Percentiles rank a stretch among this genome's conserved stretches.
phyloP scores from a whole-genome alignment of 2,113 vertebrate species.

The Hoplias malabaricus region DNA sequence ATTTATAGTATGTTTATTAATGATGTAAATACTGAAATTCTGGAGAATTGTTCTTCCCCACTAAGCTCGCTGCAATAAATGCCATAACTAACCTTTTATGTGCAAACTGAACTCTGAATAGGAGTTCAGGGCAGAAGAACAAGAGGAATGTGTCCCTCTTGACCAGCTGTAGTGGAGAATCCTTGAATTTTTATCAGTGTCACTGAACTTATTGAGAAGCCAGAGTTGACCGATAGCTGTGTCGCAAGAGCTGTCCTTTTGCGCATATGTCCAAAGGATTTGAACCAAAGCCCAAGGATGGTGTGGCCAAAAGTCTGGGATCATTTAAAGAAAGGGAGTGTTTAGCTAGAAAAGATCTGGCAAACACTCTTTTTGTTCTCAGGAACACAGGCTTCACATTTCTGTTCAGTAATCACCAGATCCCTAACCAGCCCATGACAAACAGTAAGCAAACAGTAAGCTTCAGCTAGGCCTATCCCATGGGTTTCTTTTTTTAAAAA shows the following conservation, averaged over 20 bases:
- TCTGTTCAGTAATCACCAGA: no score
- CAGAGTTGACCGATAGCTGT: neutral
- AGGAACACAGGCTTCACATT: no score
- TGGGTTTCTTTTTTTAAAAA: no score
- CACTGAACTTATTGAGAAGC: neutral
- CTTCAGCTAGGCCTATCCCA: no score
- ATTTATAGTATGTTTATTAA: neutral
- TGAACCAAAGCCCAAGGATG: neutral
- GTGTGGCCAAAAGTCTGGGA: neutral
- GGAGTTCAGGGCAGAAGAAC: neutral
- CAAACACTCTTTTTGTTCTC: no score
- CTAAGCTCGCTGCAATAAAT: neutral
- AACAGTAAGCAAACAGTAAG: no score
- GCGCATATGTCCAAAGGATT: neutral
- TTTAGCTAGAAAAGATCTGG: neutral
- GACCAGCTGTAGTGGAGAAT: neutral
- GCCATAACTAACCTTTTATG: neutral
- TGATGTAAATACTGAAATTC: no score
- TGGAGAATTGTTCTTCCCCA: neutral
- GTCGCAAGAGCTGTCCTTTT: neutral
- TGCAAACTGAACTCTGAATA: slow-evolving; percentile 15
- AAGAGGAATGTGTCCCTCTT: neutral
- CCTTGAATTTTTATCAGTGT: neutral
- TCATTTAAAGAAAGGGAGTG: neutral
- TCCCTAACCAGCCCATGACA: no score